Evolutionary conservation across 2,888 invertebrate species (phyloP).

Genomic region (Drosophila villosipedis): DNA sequence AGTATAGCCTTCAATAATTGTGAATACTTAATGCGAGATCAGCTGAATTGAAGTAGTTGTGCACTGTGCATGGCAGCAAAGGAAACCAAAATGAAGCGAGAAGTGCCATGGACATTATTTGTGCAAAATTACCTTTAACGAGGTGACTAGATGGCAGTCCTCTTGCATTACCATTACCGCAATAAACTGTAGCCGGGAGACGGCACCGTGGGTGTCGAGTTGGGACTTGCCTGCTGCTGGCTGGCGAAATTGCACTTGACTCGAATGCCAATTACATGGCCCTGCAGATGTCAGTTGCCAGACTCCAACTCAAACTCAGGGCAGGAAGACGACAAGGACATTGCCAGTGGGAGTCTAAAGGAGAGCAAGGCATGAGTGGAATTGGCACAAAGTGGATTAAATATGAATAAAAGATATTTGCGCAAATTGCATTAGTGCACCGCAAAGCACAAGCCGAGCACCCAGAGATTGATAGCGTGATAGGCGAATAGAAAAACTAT

Average conservation of each 20-base stretch:
- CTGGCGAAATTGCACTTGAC: slow-evolving; percentile 79
- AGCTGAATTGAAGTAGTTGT: background rate
- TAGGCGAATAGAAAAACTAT: slow-evolving; percentile 10
- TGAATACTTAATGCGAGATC: background rate
- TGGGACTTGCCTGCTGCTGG: slow-evolving; percentile 41
- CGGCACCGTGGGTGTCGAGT: slow-evolving; percentile 44
- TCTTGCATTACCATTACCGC: slow-evolving; percentile 80
- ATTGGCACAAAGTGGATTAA: slow-evolving; percentile 78
- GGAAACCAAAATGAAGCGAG: slow-evolving; percentile 22
- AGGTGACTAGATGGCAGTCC: slow-evolving; percentile 77
- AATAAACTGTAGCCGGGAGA: slow-evolving; percentile 67
- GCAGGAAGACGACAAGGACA: slow-evolving; percentile 38
- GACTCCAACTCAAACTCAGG: slow-evolving; percentile 21
- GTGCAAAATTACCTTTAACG: slow-evolving; percentile 81
- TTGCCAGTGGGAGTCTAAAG: slow-evolving; percentile 17
- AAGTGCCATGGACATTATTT: slow-evolving; percentile 75
- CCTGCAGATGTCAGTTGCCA: slow-evolving; percentile 72
- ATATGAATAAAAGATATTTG: slow-evolving; percentile 79
- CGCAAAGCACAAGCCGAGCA: slow-evolving; percentile 15
- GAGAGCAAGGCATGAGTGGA: slow-evolving; percentile 36
- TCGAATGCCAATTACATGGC: slow-evolving; percentile 79
- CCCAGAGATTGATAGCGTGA: slow-evolving; percentile 38
- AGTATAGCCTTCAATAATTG: background rate
- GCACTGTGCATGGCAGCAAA: slow-evolving; percentile 11
- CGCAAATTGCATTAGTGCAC: slow-evolving; percentile 73